phyloP scores from a whole-genome alignment of 2,113 vertebrate genomes.

The Sceloporus tristichus region DNA sequence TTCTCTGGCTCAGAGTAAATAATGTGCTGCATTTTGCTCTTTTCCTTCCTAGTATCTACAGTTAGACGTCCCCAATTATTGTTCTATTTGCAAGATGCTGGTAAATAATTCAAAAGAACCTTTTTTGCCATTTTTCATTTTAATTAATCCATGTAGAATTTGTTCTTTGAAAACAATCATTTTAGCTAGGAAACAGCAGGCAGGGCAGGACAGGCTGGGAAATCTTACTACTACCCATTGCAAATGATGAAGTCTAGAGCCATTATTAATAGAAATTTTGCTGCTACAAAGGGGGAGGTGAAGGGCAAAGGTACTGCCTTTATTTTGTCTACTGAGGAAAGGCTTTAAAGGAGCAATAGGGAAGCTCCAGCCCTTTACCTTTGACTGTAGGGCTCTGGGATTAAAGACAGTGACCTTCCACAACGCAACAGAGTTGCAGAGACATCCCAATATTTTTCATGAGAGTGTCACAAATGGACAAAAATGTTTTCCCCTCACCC shows the following conservation, averaged over 20 bases:
- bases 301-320: neutral
- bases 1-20: neutral
- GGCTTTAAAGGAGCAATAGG: neutral
- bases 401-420: neutral
- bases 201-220: neutral
- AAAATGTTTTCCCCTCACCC: too few species aligned
- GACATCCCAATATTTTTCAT: neutral
- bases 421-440: neutral
- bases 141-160: conserved; percentile 74
- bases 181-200: conserved; percentile 59
- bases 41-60: conserved; percentile 37
- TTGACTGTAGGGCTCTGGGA: too few species aligned
- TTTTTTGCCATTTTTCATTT: conserved; percentile 61
- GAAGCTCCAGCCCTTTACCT: neutral
- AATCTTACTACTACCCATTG: conserved; percentile 48
- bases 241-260: conserved; percentile 49
- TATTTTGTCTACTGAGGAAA: neutral
- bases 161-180: conserved; percentile 44
- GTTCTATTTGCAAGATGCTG: conserved; percentile 64
- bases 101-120: conserved; percentile 73
- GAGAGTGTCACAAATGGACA: too few species aligned
- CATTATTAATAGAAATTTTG: conserved; percentile 61
- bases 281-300: neutral
- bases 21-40: conserved; percentile 1
- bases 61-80: conserved; percentile 42